Conservation (phyloP, 2,797 vertebrate genomes). For the Cyprinella venusta region DNA sequence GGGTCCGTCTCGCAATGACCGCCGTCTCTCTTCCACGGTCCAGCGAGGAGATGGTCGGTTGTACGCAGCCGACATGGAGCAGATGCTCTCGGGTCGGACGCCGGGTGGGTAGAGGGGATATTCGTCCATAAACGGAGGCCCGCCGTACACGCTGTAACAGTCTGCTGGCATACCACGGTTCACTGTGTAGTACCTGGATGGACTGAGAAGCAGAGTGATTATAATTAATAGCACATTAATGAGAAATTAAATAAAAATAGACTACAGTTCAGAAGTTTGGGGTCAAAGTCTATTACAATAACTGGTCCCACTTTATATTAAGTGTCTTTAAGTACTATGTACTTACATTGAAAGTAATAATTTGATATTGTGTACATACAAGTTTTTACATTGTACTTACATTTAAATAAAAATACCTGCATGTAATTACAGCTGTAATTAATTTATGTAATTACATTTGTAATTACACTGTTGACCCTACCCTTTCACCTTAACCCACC, state of each 20-base stretch:
- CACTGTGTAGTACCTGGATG: slow-evolving; percentile 82
- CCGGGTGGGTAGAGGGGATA: slow-evolving; percentile 86
- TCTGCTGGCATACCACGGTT: slow-evolving; percentile 80
- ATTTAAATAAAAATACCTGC: too few relatives aligned
- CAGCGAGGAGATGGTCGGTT: slow-evolving; percentile 83
- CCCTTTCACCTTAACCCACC: too few relatives aligned
- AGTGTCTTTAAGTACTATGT: too few relatives aligned
- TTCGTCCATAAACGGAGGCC: slow-evolving; percentile 85
- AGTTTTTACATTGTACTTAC: too few relatives aligned
- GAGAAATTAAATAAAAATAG: not conserved
- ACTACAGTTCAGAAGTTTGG: not conserved
- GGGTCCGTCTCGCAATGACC: slow-evolving; percentile 82
- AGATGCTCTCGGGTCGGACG: slow-evolving; percentile 92
- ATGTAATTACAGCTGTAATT: too few relatives aligned
- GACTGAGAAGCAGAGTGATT: slow-evolving; percentile 70
- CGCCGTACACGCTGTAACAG: slow-evolving; percentile 81
- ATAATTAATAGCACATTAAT: not conserved
- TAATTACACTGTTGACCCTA: too few relatives aligned
- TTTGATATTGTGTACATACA: too few relatives aligned
- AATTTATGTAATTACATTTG: too few relatives aligned
- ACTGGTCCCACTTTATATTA: too few relatives aligned
- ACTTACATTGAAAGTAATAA: too few relatives aligned
- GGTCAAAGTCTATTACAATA: not conserved
- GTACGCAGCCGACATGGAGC: slow-evolving; percentile 86
- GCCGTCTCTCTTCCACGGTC: slow-evolving; percentile 84